phyloP scores from a whole-genome alignment of 1,140 invertebrate species.

The Semibalanus balanoides region DNA sequence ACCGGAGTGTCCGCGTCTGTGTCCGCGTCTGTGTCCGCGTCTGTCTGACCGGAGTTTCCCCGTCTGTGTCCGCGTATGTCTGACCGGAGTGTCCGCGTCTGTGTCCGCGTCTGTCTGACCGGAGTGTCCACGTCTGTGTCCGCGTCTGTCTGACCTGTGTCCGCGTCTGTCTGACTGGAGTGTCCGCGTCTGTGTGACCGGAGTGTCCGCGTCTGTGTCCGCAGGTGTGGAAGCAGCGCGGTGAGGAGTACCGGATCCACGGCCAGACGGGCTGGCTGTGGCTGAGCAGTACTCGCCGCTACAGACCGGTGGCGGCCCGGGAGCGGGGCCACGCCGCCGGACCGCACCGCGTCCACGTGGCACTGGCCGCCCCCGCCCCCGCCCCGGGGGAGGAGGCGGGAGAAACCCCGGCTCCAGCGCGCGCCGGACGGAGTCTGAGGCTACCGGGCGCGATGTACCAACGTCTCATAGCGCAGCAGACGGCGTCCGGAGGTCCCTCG shows the following conservation, averaged over 20 bases:
- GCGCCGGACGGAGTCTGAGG: neutral
- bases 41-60: too few relatives aligned
- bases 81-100: too few relatives aligned
- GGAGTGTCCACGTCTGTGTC: too few relatives aligned
- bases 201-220: slow-evolving; percentile 24
- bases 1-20: too few relatives aligned
- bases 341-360: slow-evolving; percentile 14
- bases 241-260: slow-evolving; percentile 90
- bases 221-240: slow-evolving; percentile 93
- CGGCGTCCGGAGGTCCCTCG: too few relatives aligned
- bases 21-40: slow-evolving; percentile 7
- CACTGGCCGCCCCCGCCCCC: slow-evolving; percentile 8
- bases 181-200: too few relatives aligned
- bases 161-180: too few relatives aligned
- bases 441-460: neutral
- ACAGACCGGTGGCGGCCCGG: neutral
- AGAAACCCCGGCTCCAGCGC: too few relatives aligned
- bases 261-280: slow-evolving; percentile 92
- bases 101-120: too few relatives aligned
- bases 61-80: too few relatives aligned
- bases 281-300: slow-evolving; percentile 33
- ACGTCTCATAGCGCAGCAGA: neutral
- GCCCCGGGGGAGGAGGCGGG: too few relatives aligned
- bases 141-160: too few relatives aligned
- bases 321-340: neutral